These are phyloP conservation scores for Meandrina meandrites DNA, from an alignment of 92 coral and sea anemone genomes.

Conservation along the genomic window DNA sequence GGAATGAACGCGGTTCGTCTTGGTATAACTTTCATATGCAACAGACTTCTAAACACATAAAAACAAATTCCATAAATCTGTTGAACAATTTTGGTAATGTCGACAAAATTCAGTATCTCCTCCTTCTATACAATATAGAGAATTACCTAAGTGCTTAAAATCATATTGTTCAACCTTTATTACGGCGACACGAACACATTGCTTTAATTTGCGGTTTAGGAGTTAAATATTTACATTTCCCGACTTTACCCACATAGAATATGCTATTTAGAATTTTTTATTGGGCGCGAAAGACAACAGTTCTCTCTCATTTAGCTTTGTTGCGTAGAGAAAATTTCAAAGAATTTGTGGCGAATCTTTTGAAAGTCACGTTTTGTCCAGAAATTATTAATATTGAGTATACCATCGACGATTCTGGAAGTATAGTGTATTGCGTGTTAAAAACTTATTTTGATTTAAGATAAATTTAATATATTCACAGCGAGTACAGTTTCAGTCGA, in stretches of 20 bases:
- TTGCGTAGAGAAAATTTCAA: background rate
- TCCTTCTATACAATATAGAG: background rate
- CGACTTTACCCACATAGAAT: background rate
- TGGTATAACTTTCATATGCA: background rate
- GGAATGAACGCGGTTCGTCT: constrained; percentile 15
- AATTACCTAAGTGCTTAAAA: background rate
- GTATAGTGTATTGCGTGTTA: background rate
- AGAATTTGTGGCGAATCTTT: background rate
- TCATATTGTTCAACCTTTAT: background rate
- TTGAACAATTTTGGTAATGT: background rate
- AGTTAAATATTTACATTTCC: constrained; percentile 10
- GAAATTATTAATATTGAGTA: background rate
- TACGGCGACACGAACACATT: constrained; percentile 17
- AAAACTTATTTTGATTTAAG: constrained; percentile 7
- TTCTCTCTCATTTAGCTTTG: background rate
- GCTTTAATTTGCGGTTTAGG: constrained; percentile 29
- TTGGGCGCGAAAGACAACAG: background rate
- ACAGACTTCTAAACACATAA: background rate
- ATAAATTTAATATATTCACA: constrained; percentile 10
- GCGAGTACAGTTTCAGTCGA: background rate
- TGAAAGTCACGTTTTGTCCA: background rate
- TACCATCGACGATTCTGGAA: background rate
- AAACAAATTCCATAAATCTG: background rate
- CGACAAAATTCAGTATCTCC: background rate
- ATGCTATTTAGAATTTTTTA: background rate